Conservation (phyloP, 2,113 vertebrate species). For the Arvicanthis niloticus region DNA sequence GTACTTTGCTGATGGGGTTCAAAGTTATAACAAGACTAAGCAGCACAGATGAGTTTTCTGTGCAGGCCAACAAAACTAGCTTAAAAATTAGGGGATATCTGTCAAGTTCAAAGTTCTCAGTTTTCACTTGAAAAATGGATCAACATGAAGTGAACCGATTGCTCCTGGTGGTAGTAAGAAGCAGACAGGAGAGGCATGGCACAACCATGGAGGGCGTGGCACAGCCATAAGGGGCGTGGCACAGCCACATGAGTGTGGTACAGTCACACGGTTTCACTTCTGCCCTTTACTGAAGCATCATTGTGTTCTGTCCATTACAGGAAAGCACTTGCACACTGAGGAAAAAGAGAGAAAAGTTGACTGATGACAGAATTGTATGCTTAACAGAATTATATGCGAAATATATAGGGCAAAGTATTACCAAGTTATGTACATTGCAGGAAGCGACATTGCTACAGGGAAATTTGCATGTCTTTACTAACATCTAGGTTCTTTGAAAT, state of each 20-base stretch:
- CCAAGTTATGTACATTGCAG: background rate
- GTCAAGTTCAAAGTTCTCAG: background rate
- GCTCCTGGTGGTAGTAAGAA: background rate
- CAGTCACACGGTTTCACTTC: background rate
- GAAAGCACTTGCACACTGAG: background rate
- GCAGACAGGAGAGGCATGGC: fast-evolving
- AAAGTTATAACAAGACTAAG: background rate
- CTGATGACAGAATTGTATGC: background rate
- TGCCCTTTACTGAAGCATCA: background rate
- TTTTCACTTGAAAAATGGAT: background rate
- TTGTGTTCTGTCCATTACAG: background rate
- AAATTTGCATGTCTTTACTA: background rate
- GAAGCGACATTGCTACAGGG: background rate
- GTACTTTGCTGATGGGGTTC: background rate
- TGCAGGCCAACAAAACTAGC: background rate
- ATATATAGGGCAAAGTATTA: background rate
- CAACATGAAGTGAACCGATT: background rate
- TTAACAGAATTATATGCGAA: constrained; percentile 37
- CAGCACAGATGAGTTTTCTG: background rate
- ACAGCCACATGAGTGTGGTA: fast-evolving
- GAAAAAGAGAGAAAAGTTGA: background rate
- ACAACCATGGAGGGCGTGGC: fast-evolving
- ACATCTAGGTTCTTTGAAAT: background rate
- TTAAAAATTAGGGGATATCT: background rate
- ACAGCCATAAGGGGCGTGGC: fast-evolving